Percentiles rank a stretch among this genome's conserved stretches.
Evolutionary conservation across 2,888 invertebrate species (phyloP).

Genomic region (Panzeria rudis): DNA sequence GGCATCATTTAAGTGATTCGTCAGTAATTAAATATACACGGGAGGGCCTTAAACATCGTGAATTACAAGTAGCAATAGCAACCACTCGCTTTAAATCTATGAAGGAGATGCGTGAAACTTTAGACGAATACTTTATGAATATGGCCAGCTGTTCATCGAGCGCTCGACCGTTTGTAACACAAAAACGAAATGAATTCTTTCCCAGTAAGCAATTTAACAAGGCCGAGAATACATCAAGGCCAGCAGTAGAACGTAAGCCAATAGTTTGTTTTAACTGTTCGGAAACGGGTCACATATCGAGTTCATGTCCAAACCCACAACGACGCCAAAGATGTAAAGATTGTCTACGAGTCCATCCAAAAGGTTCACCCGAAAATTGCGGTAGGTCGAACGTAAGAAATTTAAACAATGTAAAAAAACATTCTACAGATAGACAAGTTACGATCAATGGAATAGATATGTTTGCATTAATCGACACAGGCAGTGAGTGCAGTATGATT

Average conservation of each 20-base stretch:
- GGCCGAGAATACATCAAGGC: neutral
- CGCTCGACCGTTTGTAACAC: neutral
- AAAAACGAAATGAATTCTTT: neutral
- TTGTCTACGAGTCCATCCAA: too few relatives aligned
- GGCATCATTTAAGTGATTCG: constrained; percentile 42
- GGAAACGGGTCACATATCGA: too few relatives aligned
- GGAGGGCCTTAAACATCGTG: constrained; percentile 49
- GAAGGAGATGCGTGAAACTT: constrained; percentile 57
- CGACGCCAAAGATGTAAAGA: too few relatives aligned
- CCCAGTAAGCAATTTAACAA: neutral
- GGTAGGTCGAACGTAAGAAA: too few relatives aligned
- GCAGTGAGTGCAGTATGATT: too few relatives aligned
- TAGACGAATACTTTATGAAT: constrained; percentile 59
- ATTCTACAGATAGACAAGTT: too few relatives aligned
- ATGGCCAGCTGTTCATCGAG: constrained; percentile 5
- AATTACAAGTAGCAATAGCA: constrained; percentile 50
- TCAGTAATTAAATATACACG: constrained; percentile 60
- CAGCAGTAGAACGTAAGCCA: neutral
- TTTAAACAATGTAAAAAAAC: too few relatives aligned
- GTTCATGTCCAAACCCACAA: too few relatives aligned
- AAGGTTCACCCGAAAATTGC: too few relatives aligned
- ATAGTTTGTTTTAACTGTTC: constrained; percentile 54
- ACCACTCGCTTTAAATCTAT: constrained; percentile 38
- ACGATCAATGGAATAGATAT: too few relatives aligned
- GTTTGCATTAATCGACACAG: too few relatives aligned